A percentile compares a stretch with the other conserved stretches of the same genome.
These are phyloP conservation scores for Stenodera caucasica DNA, from an alignment of 2,888 invertebrate species.

Conservation along the genomic window DNA sequence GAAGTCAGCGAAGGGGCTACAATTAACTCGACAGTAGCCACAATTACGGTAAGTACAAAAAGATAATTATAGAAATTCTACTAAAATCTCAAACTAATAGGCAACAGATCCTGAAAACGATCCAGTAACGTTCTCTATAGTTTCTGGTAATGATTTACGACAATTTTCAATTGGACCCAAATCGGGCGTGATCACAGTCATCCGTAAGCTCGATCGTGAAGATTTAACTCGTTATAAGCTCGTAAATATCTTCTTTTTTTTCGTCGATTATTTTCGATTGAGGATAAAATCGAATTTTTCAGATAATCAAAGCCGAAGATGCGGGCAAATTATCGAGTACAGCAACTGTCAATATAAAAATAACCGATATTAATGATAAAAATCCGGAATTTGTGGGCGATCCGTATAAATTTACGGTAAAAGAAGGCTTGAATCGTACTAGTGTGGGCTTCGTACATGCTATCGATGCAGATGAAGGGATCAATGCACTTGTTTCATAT, in stretches of 20 bases:
- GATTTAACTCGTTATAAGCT: conserved; percentile 85
- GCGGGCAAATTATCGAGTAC: conserved; percentile 79
- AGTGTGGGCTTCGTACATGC: conserved; percentile 82
- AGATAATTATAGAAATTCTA: no score
- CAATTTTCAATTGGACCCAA: conserved; percentile 84
- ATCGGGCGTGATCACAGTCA: conserved; percentile 87
- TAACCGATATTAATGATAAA: conserved; percentile 90
- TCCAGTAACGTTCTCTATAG: conserved; percentile 80
- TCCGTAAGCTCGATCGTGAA: conserved; percentile 82
- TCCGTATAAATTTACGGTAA: conserved; percentile 79
- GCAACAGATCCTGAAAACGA: conserved; percentile 90
- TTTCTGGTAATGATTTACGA: conserved; percentile 85
- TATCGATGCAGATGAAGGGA: conserved; percentile 81
- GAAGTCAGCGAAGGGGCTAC: conserved; percentile 89
- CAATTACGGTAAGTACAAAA: conserved; percentile 71
- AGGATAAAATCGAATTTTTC: conserved; percentile 33
- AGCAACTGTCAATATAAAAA: conserved; percentile 83
- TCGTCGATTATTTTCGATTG: no score
- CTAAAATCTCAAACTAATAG: conserved; percentile 52
- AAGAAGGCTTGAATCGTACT: conserved; percentile 68
- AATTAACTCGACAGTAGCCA: conserved; percentile 81
- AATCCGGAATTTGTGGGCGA: conserved; percentile 85
- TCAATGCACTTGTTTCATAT: conserved; percentile 81
- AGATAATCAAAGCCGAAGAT: conserved; percentile 85
- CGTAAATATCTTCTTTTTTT: conserved; percentile 57